phyloP scores from a whole-genome alignment of 1,140 invertebrate species.

The Drosophila novamexicana region DNA sequence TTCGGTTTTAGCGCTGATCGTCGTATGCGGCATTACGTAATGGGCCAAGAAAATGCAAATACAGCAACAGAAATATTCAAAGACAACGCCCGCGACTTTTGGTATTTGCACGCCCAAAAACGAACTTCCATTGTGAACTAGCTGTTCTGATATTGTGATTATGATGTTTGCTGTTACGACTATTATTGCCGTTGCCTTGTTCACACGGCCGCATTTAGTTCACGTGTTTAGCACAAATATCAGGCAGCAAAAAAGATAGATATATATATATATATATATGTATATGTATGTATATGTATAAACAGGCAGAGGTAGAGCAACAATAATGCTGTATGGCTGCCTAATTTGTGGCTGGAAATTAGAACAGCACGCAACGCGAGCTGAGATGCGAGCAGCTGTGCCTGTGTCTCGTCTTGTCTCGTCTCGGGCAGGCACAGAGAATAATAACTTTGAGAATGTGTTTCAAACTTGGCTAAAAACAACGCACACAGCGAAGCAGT shows the following conservation, averaged over 20 bases:
- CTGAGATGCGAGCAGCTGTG: neutral
- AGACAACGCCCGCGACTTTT: slow-evolving; percentile 47
- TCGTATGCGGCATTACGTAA: slow-evolving; percentile 37
- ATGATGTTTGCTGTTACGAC: neutral
- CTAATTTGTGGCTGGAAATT: slow-evolving; percentile 40
- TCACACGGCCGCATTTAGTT: slow-evolving; percentile 56
- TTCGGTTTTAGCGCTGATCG: slow-evolving; percentile 51
- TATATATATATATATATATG: neutral
- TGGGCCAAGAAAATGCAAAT: slow-evolving; percentile 46
- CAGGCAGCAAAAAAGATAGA: neutral
- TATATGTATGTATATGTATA: too few species aligned
- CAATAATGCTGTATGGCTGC: neutral
- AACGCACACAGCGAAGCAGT: neutral
- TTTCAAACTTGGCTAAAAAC: slow-evolving; percentile 9
- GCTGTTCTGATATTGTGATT: slow-evolving; percentile 8
- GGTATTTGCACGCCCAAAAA: slow-evolving; percentile 29
- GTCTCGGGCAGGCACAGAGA: slow-evolving; percentile 5
- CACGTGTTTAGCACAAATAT: slow-evolving; percentile 70
- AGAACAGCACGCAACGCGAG: slow-evolving; percentile 35
- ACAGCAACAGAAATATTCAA: slow-evolving; percentile 1
- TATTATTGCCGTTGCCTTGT: slow-evolving; percentile 36
- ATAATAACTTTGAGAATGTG: slow-evolving; percentile 2
- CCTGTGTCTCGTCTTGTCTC: neutral
- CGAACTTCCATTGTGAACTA: slow-evolving; percentile 17
- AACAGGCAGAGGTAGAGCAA: too few species aligned